Percentiles rank a stretch among this genome's conserved stretches.
phyloP scores from a whole-genome alignment of 2,888 invertebrate genomes.

The Brenthis hecate region DNA sequence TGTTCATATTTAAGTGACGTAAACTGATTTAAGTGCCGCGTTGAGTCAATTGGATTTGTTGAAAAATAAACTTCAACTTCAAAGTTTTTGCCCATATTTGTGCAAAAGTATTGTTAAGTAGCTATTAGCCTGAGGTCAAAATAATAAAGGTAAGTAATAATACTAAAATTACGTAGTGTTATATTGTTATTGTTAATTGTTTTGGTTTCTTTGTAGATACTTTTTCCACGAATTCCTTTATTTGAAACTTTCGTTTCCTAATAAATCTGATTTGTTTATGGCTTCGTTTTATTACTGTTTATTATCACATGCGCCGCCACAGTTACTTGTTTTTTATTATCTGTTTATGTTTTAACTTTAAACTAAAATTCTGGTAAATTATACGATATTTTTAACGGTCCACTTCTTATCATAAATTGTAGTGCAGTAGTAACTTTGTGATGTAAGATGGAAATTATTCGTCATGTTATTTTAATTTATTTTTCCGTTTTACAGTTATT shows the following conservation, averaged over 20 bases:
- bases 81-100: slow-evolving; percentile 25
- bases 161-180: neutral
- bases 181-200: slow-evolving; percentile 14
- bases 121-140: slow-evolving; percentile 17
- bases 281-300: slow-evolving; percentile 38
- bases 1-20: slow-evolving; percentile 53
- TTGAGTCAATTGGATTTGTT: slow-evolving; percentile 51
- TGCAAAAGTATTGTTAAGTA: slow-evolving; percentile 22
- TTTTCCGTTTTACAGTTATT: neutral
- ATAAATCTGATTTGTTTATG: slow-evolving; percentile 36
- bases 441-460: too few relatives aligned
- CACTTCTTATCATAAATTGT: too few relatives aligned
- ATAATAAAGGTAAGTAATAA: slow-evolving; percentile 22
- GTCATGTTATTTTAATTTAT: neutral
- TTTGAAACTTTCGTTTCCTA: slow-evolving; percentile 31
- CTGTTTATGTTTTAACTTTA: slow-evolving; percentile 35
- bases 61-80: slow-evolving; percentile 44
- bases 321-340: slow-evolving; percentile 35
- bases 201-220: slow-evolving; percentile 7
- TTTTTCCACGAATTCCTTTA: slow-evolving; percentile 28
- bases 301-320: slow-evolving; percentile 35
- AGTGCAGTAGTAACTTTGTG: too few relatives aligned
- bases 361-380: slow-evolving; percentile 26
- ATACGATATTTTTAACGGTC: slow-evolving; percentile 3
- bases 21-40: slow-evolving; percentile 56